Evolutionary conservation across 2,888 invertebrate species (phyloP).

Genomic region (Apotomis capreana): DNA sequence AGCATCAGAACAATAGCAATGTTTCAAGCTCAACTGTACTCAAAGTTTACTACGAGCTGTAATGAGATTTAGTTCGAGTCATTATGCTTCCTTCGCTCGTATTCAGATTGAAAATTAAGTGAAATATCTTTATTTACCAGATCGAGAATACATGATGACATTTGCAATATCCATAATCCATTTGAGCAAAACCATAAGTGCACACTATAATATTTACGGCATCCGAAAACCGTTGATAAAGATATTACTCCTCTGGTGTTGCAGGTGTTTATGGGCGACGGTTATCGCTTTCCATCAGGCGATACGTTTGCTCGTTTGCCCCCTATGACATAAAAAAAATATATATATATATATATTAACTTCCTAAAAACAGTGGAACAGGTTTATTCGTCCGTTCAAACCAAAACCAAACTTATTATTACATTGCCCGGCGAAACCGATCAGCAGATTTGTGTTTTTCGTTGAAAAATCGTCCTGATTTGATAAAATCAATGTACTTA

Average conservation of each 20-base stretch:
- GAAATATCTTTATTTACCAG: neutral
- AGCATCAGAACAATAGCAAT: constrained; percentile 5
- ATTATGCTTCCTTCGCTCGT: neutral
- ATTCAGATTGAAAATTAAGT: constrained; percentile 3
- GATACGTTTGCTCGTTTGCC: too few species aligned
- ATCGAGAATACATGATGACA: neutral
- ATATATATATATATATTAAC: too few species aligned
- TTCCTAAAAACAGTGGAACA: constrained; percentile 4
- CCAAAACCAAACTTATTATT: neutral
- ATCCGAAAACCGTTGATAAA: constrained; percentile 5
- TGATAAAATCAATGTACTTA: constrained; percentile 5
- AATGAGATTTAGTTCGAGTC: constrained; percentile 5
- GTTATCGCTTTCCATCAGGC: too few species aligned
- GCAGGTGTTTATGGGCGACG: too few species aligned
- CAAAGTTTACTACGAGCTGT: neutral
- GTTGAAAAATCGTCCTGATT: neutral
- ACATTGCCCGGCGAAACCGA: neutral
- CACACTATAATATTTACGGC: neutral
- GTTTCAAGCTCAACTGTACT: constrained; percentile 3
- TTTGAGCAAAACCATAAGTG: neutral
- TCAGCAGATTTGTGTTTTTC: neutral
- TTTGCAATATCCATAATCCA: neutral
- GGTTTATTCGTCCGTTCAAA: neutral
- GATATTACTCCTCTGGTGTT: too few species aligned
- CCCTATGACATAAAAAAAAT: too few species aligned